Conservation (phyloP, 2,888 invertebrate genomes). For the Scaptomyza reducta region DNA sequence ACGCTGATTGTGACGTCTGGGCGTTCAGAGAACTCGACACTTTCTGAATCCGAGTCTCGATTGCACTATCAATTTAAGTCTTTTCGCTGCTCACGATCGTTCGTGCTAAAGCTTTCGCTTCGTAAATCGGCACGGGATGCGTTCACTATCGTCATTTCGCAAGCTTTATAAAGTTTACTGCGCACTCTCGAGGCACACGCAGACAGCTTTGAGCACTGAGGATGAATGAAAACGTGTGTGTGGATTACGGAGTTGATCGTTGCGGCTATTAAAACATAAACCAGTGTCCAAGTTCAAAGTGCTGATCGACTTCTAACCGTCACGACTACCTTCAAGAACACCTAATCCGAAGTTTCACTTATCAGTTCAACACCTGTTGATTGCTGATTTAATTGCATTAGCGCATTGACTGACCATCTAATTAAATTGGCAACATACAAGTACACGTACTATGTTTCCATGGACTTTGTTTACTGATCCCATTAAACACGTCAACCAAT, state of each 20-base stretch:
- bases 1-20: slow-evolving; percentile 59
- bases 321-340: not conserved
- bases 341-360: slow-evolving; percentile 16
- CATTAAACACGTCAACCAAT: not conserved
- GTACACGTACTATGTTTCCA: not conserved
- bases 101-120: slow-evolving; percentile 45
- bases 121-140: slow-evolving; percentile 12
- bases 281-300: not conserved
- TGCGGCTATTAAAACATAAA: not conserved
- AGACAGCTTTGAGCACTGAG: slow-evolving; percentile 8
- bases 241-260: not conserved
- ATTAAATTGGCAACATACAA: not conserved
- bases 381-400: slow-evolving; percentile 13
- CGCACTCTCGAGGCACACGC: not conserved
- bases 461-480: not conserved
- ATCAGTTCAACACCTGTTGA: slow-evolving; percentile 16
- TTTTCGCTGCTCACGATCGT: slow-evolving; percentile 60
- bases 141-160: slow-evolving; percentile 18
- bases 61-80: slow-evolving; percentile 75
- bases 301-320: slow-evolving; percentile 84
- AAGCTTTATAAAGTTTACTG: slow-evolving; percentile 31
- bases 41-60: slow-evolving; percentile 70
- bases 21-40: slow-evolving; percentile 69
- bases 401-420: slow-evolving; percentile 4
- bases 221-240: not conserved